Evolutionary conservation across 2,797 vertebrate genomes (phyloP).

Genomic region (Odontamblyopus lacepedii): DNA sequence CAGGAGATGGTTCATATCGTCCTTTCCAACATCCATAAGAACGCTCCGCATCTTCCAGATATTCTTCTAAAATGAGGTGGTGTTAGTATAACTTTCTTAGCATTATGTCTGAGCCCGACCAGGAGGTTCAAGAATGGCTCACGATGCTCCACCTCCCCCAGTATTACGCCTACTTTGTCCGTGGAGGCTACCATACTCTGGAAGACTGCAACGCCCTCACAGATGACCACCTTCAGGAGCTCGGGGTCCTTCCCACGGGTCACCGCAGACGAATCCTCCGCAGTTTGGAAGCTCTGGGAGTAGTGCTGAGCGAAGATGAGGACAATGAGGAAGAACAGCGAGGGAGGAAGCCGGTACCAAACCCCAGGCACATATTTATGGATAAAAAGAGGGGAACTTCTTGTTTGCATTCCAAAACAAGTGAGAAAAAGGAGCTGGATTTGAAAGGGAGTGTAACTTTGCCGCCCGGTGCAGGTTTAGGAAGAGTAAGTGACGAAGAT

Average conservation of each 20-base stretch:
- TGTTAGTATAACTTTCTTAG: slow-evolving; percentile 26
- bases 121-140: slow-evolving; percentile 84
- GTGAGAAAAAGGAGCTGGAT: slow-evolving; percentile 11
- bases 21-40: neutral
- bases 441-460: slow-evolving; percentile 45
- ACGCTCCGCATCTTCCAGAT: neutral
- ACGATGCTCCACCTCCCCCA: slow-evolving; percentile 84
- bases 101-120: slow-evolving; percentile 74
- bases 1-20: neutral
- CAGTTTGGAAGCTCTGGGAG: slow-evolving; percentile 76
- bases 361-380: slow-evolving; percentile 64
- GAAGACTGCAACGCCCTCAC: slow-evolving; percentile 82
- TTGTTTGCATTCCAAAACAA: slow-evolving; percentile 26
- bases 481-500: neutral
- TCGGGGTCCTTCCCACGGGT: slow-evolving; percentile 87
- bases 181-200: slow-evolving; percentile 77
- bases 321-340: slow-evolving; percentile 12
- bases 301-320: slow-evolving; percentile 23
- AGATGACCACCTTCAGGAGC: slow-evolving; percentile 79
- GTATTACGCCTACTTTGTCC: slow-evolving; percentile 78
- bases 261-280: slow-evolving; percentile 90
- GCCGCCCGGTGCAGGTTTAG: slow-evolving; percentile 49
- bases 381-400: slow-evolving; percentile 42
- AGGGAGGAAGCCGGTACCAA: slow-evolving; percentile 32
- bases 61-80: slow-evolving; percentile 1